phyloP scores from a whole-genome alignment of 2,888 invertebrate genomes.

The Archips crataeganus region DNA sequence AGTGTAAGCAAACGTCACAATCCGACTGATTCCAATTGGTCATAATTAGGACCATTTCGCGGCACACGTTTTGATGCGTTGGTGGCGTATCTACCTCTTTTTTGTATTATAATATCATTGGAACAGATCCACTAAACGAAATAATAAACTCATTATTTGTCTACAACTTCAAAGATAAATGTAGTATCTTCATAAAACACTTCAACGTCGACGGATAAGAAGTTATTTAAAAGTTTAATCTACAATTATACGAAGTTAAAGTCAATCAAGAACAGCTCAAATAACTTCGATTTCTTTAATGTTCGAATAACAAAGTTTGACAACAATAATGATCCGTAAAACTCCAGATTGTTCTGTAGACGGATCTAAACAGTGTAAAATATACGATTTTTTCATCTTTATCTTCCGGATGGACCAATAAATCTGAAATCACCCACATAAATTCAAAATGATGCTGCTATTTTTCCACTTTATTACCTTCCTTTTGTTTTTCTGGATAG shows the following conservation, averaged over 20 bases:
- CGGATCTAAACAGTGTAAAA: conserved; percentile 15
- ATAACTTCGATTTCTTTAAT: conserved; percentile 15
- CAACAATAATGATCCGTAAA: conserved; percentile 35
- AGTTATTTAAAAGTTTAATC: conserved; percentile 32
- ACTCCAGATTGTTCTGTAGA: conserved; percentile 6
- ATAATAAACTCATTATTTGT: background rate
- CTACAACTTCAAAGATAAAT: background rate
- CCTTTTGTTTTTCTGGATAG: background rate
- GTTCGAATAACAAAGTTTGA: conserved; percentile 21
- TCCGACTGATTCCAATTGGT: too few species aligned
- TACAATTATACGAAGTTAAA: conserved; percentile 28
- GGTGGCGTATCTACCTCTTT: too few species aligned
- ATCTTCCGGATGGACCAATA: conserved; percentile 25
- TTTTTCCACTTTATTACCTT: conserved; percentile 23
- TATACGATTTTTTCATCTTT: conserved; percentile 31
- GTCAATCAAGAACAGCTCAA: conserved; percentile 20
- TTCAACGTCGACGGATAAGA: conserved; percentile 18
- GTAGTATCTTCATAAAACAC: conserved; percentile 3
- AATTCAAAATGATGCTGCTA: conserved; percentile 24
- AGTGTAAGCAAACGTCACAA: too few species aligned
- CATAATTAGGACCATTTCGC: too few species aligned
- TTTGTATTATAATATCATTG: too few species aligned
- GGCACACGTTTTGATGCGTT: too few species aligned
- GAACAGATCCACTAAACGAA: background rate
- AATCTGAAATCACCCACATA: conserved; percentile 31